Evolutionary conservation across 2,797 vertebrate species (phyloP).

Genomic region (Chelmon rostratus): DNA sequence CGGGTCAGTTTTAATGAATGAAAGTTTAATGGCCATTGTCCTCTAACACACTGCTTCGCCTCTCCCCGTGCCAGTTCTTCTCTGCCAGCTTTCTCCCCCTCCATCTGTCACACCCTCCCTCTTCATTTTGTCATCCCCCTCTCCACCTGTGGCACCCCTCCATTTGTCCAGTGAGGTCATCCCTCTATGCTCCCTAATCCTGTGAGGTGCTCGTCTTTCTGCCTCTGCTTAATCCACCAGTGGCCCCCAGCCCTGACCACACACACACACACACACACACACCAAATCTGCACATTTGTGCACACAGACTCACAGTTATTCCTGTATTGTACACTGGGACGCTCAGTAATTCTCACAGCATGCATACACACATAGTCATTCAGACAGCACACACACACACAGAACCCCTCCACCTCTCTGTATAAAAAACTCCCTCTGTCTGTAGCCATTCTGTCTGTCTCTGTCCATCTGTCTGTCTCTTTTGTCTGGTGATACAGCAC

Average conservation of each 20-base stretch:
- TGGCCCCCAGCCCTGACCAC: constrained; percentile 70
- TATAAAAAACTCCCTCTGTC: constrained; percentile 80
- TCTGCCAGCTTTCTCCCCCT: constrained; percentile 39
- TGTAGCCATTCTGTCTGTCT: constrained; percentile 56
- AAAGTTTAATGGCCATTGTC: not conserved
- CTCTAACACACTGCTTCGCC: not conserved
- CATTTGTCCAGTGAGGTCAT: constrained; percentile 86
- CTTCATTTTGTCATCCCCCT: not conserved
- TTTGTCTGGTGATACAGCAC: constrained; percentile 39
- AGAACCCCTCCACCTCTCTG: constrained; percentile 37
- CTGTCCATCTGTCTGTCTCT: constrained; percentile 42
- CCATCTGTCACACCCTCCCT: constrained; percentile 28
- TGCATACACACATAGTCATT: constrained; percentile 50
- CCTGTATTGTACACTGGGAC: constrained; percentile 69
- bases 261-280: constrained; percentile 42
- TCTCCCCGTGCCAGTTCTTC: constrained; percentile 9
- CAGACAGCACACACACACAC: constrained; percentile 36
- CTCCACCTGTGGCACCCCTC: constrained; percentile 24
- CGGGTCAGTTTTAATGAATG: not conserved
- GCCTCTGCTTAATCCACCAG: constrained; percentile 81
- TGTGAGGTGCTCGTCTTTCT: constrained; percentile 83
- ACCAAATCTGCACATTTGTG: constrained; percentile 6
- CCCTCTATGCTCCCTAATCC: constrained; percentile 84
- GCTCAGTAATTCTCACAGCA: constrained; percentile 66
- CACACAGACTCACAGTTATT: constrained; percentile 73